Evolutionary conservation across 2,888 invertebrate genomes (phyloP).

Genomic region (Drosophila lutescens): DNA sequence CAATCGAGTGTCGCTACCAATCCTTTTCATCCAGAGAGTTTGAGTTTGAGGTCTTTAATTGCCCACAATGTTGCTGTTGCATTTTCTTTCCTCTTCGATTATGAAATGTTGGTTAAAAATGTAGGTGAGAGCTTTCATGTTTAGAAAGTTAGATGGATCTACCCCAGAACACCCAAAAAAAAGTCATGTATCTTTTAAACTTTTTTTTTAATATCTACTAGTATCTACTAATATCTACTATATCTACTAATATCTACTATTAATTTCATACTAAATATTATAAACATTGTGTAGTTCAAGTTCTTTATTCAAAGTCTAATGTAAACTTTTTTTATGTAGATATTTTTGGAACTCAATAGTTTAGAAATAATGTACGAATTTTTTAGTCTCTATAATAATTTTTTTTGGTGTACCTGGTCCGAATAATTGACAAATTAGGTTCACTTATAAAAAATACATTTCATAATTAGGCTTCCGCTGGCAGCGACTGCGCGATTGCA

Average conservation of each 20-base stretch:
- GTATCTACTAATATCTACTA: too few relatives aligned
- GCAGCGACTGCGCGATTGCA: conserved; percentile 35
- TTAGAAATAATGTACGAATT: too few relatives aligned
- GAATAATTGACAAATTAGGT: conserved; percentile 67
- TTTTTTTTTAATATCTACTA: too few relatives aligned
- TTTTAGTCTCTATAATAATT: too few relatives aligned
- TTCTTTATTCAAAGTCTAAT: too few relatives aligned
- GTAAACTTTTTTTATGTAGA: too few relatives aligned
- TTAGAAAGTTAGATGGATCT: conserved; percentile 6
- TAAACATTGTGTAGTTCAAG: too few relatives aligned
- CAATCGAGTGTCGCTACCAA: conserved; percentile 52
- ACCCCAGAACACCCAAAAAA: not conserved
- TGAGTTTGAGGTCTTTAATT: conserved; percentile 64
- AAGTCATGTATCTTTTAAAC: too few relatives aligned
- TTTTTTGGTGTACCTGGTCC: not conserved
- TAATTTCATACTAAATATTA: too few relatives aligned
- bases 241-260: too few relatives aligned
- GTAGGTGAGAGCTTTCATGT: conserved; percentile 9
- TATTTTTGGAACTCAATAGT: too few relatives aligned
- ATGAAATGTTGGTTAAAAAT: conserved; percentile 14
- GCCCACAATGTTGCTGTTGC: conserved; percentile 52
- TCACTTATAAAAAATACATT: conserved; percentile 65
- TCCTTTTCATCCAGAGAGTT: conserved; percentile 48
- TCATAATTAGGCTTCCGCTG: conserved; percentile 65
- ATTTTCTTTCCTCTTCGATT: not conserved